phyloP scores from a whole-genome alignment of 2,888 invertebrate species.

The Calliphora vomitoria region DNA sequence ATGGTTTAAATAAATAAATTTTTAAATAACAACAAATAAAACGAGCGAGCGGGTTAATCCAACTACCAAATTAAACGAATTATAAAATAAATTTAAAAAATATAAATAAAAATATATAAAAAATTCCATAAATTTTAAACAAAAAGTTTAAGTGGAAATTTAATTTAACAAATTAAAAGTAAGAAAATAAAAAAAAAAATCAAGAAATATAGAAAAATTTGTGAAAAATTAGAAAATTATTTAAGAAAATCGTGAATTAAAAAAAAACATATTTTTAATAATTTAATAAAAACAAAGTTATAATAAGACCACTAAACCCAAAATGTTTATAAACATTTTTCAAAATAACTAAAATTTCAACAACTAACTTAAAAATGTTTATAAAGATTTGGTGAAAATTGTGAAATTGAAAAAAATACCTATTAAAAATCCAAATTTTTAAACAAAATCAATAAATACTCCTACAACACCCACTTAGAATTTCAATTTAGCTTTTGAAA shows the following conservation, averaged over 20 bases:
- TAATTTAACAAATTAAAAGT: slow-evolving; percentile 1
- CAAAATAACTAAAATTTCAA: no score
- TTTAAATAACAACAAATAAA: background rate
- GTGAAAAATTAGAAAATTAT: background rate
- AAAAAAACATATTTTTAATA: background rate
- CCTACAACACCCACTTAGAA: no score
- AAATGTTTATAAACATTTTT: no score
- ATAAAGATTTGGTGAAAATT: no score
- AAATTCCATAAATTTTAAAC: background rate
- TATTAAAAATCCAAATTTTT: no score
- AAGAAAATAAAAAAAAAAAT: slow-evolving; percentile 22
- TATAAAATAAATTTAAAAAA: background rate
- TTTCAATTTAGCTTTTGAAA: no score
- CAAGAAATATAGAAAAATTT: background rate
- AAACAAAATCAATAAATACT: no score
- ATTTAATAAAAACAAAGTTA: no score
- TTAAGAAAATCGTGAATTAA: background rate
- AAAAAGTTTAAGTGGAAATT: background rate
- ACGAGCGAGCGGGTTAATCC: background rate
- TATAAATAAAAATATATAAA: background rate
- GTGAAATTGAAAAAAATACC: no score
- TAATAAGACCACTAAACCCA: no score
- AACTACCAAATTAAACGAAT: background rate
- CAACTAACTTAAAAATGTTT: no score
- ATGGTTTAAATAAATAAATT: background rate